Percentiles rank a stretch among this genome's conserved stretches.
Evolutionary conservation across 2,888 invertebrate genomes (phyloP).

Genomic region (Standfussiana lucernea): DNA sequence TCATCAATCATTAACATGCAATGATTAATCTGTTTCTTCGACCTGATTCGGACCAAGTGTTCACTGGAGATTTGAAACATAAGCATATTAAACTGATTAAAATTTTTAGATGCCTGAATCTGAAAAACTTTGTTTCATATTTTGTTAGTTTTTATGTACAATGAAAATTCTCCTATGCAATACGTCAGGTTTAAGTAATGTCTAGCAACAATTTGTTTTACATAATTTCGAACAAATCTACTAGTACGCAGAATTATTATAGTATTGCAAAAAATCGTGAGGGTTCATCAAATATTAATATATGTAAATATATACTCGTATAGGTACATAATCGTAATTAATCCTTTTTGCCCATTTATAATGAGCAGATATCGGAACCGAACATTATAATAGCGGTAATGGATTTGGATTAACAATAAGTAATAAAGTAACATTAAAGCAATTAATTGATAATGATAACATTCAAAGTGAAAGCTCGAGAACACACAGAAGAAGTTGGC

Average conservation of each 20-base stretch:
- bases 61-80: no score
- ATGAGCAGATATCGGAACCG: constrained; percentile 17
- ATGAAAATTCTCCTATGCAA: background rate
- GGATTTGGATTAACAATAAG: background rate
- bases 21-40: background rate
- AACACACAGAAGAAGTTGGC: no score
- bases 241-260: background rate
- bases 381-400: background rate
- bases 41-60: no score
- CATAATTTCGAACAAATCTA: background rate
- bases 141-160: background rate
- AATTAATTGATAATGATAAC: constrained; percentile 14
- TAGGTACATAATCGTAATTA: background rate
- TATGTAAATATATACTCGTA: background rate
- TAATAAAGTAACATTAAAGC: background rate
- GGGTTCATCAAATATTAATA: background rate
- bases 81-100: background rate
- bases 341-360: constrained; percentile 7
- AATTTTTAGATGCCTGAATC: no score
- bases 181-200: background rate
- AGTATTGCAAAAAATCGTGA: background rate
- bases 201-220: background rate
- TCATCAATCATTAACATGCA: no score
- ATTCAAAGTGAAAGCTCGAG: no score
- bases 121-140: background rate